Evolutionary conservation across 2,888 invertebrate genomes (phyloP).

Genomic region (Pheosia gnoma): DNA sequence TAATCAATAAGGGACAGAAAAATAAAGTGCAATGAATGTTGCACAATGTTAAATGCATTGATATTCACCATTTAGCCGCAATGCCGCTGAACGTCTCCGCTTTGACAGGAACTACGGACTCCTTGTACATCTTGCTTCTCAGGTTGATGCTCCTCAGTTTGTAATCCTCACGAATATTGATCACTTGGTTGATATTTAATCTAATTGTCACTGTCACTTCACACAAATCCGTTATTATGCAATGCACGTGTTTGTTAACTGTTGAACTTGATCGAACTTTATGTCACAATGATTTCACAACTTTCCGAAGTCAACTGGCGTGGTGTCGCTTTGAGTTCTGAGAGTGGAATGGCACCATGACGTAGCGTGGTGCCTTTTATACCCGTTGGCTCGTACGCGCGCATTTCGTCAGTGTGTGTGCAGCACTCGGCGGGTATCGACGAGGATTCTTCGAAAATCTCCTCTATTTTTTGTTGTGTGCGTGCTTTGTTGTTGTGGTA

Average conservation of each 20-base stretch:
- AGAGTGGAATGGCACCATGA: conserved; percentile 54
- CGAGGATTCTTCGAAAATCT: conserved; percentile 70
- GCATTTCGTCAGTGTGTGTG: conserved; percentile 60
- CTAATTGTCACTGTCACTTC: conserved; percentile 57
- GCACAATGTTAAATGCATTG: conserved; percentile 28
- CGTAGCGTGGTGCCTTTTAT: conserved; percentile 48
- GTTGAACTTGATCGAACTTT: conserved; percentile 48
- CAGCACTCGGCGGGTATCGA: conserved; percentile 50
- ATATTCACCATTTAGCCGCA: conserved; percentile 75
- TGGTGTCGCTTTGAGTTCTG: conserved; percentile 50
- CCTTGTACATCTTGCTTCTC: conserved; percentile 72
- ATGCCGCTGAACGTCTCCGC: conserved; percentile 76
- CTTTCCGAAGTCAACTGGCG: conserved; percentile 54
- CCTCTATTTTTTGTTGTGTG: conserved; percentile 47
- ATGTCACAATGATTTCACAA: conserved; percentile 82
- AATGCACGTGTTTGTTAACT: conserved; percentile 50
- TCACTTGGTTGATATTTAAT: conserved; percentile 31
- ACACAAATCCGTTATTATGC: conserved; percentile 49
- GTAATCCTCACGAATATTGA: conserved; percentile 60
- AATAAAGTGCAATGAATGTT: conserved; percentile 13
- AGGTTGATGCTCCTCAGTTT: conserved; percentile 66
- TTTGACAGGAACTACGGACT: conserved; percentile 75
- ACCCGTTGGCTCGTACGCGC: conserved; percentile 48
- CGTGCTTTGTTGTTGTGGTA: conserved; percentile 40
- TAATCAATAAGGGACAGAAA: not conserved